A percentile compares a stretch with the other conserved stretches of the same genome.
These are phyloP conservation scores for Burhinus bistriatus DNA, from an alignment of 2,113 vertebrate genomes.

Conservation along the genomic window DNA sequence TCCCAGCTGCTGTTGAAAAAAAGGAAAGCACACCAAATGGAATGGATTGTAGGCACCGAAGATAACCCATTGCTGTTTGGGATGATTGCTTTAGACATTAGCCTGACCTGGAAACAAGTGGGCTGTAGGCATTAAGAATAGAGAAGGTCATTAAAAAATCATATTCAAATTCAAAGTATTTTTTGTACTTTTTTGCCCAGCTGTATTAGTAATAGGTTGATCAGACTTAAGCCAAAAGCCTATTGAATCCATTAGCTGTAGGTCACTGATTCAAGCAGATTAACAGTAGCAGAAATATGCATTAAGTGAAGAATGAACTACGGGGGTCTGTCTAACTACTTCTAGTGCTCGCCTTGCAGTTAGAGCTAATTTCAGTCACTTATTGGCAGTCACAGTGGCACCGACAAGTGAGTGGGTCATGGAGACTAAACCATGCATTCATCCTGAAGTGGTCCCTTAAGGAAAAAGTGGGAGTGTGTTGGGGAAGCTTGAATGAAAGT, in stretches of 20 bases:
- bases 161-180: not conserved
- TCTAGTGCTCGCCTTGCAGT: not conserved
- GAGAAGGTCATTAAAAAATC: not conserved
- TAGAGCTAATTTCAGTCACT: not conserved
- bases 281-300: not conserved
- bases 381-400: not conserved
- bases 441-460: not conserved
- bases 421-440: not conserved
- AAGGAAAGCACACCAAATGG: not conserved
- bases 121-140: not conserved
- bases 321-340: not conserved
- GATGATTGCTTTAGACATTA: conserved; percentile 1
- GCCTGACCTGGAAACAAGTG: not conserved
- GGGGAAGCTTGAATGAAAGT: not conserved
- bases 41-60: not conserved
- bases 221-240: not conserved
- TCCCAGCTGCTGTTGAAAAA: conserved; percentile 27
- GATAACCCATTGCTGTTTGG: not conserved
- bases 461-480: not conserved
- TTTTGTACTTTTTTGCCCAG: not conserved
- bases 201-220: not conserved
- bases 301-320: not conserved
- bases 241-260: not conserved
- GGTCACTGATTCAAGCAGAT: not conserved
- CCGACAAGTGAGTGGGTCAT: not conserved